Conservation (phyloP, 2,888 invertebrate genomes). For the Neoaliturus tenellus region DNA sequence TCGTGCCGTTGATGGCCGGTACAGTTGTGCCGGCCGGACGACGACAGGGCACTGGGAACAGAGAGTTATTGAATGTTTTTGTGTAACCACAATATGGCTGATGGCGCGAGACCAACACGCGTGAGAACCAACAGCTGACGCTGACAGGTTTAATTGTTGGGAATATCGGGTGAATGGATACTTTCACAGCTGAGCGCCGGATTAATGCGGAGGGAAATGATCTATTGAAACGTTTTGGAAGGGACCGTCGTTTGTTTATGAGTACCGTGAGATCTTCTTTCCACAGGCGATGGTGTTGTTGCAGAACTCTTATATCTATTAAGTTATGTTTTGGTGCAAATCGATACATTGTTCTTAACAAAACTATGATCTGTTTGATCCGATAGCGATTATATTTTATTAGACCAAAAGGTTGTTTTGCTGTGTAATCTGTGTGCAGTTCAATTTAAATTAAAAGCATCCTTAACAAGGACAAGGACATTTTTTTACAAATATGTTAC, state of each 20-base stretch:
- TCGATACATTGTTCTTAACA: no score
- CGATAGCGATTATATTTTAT: no score
- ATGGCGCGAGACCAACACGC: constrained; percentile 31
- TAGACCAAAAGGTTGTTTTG: no score
- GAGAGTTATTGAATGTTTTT: constrained; percentile 22
- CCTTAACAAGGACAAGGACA: no score
- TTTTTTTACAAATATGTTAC: no score
- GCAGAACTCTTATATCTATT: no score
- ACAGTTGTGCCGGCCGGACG: no score
- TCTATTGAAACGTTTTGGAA: constrained; percentile 11
- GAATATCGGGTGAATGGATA: constrained; percentile 12
- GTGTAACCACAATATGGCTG: background rate
- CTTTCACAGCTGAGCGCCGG: constrained; percentile 15
- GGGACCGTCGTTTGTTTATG: background rate
- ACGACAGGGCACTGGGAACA: background rate
- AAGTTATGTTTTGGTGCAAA: no score
- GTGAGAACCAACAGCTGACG: constrained; percentile 13
- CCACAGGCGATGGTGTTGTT: no score
- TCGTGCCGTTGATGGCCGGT: background rate
- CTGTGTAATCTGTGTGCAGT: no score
- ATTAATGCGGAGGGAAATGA: background rate
- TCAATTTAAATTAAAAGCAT: no score
- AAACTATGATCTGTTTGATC: no score
- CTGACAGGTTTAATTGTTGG: constrained; percentile 32
- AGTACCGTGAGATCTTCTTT: background rate